A percentile compares a stretch with the other conserved stretches of the same genome.
Conservation (phyloP, 2,797 vertebrate species). For the Phalanger gymnotis region DNA sequence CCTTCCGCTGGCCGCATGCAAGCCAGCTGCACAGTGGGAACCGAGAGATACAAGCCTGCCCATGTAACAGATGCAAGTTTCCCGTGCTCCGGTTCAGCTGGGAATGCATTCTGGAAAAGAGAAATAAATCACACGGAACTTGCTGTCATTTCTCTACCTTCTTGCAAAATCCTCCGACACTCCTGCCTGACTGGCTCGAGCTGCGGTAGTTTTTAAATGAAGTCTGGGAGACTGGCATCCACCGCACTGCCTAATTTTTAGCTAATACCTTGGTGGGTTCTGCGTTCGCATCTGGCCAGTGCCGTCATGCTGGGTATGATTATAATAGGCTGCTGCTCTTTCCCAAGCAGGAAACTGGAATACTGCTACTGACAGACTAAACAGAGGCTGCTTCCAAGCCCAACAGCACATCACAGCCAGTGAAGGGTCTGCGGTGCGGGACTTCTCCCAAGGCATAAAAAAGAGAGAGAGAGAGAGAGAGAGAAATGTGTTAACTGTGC, state of each 20-base stretch:
- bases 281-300: constrained; percentile 87
- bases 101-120: constrained; percentile 83
- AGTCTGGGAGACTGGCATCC: constrained; percentile 84
- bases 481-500: constrained; percentile 96
- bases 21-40: constrained; percentile 72
- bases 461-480: constrained; percentile 65
- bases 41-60: constrained; percentile 80
- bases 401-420: constrained; percentile 85
- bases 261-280: constrained; percentile 88
- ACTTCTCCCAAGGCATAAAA: constrained; percentile 88
- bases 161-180: constrained; percentile 81
- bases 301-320: constrained; percentile 85
- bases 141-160: constrained; percentile 88
- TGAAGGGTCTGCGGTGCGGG: constrained; percentile 82
- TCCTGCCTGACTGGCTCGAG: constrained; percentile 82
- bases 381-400: constrained; percentile 84
- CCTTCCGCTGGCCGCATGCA: constrained; percentile 60
- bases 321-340: constrained; percentile 87
- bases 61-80: constrained; percentile 92
- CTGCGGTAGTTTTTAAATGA: constrained; percentile 85
- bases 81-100: constrained; percentile 86
- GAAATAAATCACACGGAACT: constrained; percentile 91
- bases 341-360: constrained; percentile 82
- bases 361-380: constrained; percentile 78
- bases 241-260: constrained; percentile 87